Evolutionary conservation across 2,797 vertebrate species (phyloP).

Genomic region (Fundulus diaphanus): DNA sequence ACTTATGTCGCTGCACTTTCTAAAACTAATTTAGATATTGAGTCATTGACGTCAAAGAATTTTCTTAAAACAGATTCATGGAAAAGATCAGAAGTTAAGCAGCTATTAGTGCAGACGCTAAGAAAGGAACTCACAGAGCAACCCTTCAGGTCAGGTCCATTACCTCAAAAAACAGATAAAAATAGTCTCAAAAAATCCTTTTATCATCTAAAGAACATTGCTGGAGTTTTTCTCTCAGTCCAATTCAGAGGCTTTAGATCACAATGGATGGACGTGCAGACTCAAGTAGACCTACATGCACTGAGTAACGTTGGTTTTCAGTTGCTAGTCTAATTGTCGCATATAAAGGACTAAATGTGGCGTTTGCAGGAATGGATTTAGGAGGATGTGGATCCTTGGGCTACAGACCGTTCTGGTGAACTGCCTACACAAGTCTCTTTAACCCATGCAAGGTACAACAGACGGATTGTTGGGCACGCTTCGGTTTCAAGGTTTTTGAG

Average conservation of each 20-base stretch:
- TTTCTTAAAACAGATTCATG: no score
- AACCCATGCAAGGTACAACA: not conserved
- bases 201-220: not conserved
- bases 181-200: not conserved
- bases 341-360: constrained; percentile 27
- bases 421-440: not conserved
- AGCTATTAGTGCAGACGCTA: no score
- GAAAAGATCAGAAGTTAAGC: no score
- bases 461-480: not conserved
- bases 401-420: not conserved
- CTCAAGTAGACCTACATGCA: not conserved
- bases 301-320: constrained; percentile 15
- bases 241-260: not conserved
- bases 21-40: no score
- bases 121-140: not conserved
- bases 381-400: not conserved
- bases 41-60: no score
- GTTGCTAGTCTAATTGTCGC: constrained; percentile 44
- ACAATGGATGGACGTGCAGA: constrained; percentile 3
- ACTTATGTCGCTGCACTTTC: no score
- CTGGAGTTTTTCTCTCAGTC: not conserved
- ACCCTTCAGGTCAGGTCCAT: not conserved
- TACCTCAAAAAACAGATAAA: not conserved
- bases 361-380: constrained; percentile 27
- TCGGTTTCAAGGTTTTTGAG: not conserved